Percentiles rank a stretch among this genome's conserved stretches.
phyloP scores from a whole-genome alignment of 2,797 vertebrate genomes.

The Xenops minutus region DNA sequence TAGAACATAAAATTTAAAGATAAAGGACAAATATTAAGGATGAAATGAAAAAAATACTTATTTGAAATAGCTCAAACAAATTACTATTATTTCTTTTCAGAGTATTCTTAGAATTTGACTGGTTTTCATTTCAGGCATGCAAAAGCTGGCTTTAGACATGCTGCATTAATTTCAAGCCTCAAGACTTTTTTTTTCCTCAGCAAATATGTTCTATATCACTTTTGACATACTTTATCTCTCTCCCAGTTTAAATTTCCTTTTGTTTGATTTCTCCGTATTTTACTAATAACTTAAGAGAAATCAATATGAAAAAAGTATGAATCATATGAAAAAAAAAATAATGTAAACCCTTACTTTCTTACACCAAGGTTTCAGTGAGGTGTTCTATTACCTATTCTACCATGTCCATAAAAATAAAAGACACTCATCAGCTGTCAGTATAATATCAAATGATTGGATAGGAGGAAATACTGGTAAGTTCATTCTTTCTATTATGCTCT shows the following conservation, averaged over 20 bases:
- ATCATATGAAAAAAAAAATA: neutral
- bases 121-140: neutral
- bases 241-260: neutral
- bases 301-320: neutral
- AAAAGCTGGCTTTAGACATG: neutral
- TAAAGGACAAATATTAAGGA: neutral
- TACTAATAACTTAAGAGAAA: neutral
- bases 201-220: neutral
- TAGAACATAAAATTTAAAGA: neutral
- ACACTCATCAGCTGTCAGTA: neutral
- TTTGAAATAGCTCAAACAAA: neutral
- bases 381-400: neutral
- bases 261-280: neutral
- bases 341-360: neutral
- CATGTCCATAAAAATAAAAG: neutral
- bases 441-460: neutral
- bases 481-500: neutral
- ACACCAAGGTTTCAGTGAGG: neutral
- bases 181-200: neutral
- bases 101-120: neutral
- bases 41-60: neutral
- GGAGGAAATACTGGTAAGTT: neutral
- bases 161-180: neutral
- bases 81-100: neutral
- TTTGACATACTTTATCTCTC: neutral